A percentile compares a stretch with the other conserved stretches of the same genome.
These are phyloP conservation scores for Syngnathoides biaculeatus DNA, from an alignment of 2,113 vertebrate genomes.

Conservation along the genomic window DNA sequence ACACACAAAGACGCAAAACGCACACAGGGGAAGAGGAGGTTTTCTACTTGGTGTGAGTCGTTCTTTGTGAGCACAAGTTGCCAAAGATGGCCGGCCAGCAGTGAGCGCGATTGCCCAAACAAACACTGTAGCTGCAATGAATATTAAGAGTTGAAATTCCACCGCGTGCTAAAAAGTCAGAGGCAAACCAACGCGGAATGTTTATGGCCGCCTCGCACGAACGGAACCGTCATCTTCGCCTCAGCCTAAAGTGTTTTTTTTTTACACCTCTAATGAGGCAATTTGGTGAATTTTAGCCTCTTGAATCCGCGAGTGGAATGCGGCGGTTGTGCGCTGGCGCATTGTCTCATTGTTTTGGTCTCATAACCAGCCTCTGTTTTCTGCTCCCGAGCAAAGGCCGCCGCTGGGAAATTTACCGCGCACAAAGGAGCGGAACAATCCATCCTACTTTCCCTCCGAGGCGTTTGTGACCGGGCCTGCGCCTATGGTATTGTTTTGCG, in stretches of 20 bases:
- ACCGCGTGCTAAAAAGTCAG: conserved; percentile 37
- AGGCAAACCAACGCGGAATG: conserved; percentile 42
- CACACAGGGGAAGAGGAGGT: conserved; percentile 32
- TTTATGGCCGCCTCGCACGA: conserved; percentile 45
- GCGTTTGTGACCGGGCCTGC: conserved; percentile 15
- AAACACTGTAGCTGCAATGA: conserved; percentile 29
- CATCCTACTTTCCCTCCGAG: conserved; percentile 43
- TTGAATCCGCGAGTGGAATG: conserved; percentile 66
- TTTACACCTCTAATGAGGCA: conserved; percentile 71
- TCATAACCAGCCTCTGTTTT: conserved; percentile 69
- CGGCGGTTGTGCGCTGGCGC: conserved; percentile 48
- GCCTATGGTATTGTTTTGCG: conserved; percentile 12
- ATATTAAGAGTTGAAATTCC: conserved; percentile 44
- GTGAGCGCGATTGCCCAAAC: conserved; percentile 44
- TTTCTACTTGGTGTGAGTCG: conserved; percentile 26
- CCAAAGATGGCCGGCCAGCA: conserved; percentile 25
- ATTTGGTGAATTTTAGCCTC: conserved; percentile 66
- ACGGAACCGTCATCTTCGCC: conserved; percentile 61
- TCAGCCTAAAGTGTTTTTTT: conserved; percentile 65
- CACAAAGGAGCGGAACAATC: conserved; percentile 46
- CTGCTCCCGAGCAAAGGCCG: conserved; percentile 54
- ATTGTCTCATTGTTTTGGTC: conserved; percentile 71
- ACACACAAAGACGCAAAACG: conserved; percentile 16
- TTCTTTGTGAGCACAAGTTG: conserved; percentile 27
- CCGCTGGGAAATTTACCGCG: conserved; percentile 57